Evolutionary conservation across 2,888 invertebrate genomes (phyloP).

Genomic region (Eulithis prunata): DNA sequence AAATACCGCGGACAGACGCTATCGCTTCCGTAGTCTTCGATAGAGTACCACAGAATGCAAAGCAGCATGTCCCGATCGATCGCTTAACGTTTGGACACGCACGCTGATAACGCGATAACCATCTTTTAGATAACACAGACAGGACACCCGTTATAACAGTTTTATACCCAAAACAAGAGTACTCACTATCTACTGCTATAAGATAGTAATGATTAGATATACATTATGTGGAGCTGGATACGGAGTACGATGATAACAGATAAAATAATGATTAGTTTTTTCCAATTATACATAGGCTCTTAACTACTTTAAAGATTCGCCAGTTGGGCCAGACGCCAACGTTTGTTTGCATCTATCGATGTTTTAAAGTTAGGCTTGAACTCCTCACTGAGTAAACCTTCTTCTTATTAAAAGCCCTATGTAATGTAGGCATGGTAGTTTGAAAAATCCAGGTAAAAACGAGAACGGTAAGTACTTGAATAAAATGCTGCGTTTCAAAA

Average conservation of each 20-base stretch:
- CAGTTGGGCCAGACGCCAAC: too few species aligned
- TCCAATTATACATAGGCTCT: background rate
- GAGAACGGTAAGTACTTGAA: background rate
- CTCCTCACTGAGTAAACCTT: too few species aligned
- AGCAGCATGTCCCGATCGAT: conserved; percentile 50
- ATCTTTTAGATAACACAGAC: conserved; percentile 66
- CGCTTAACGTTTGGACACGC: conserved; percentile 62
- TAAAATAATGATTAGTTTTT: background rate
- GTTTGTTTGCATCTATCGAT: too few species aligned
- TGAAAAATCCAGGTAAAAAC: background rate
- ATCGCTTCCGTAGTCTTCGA: conserved; percentile 58
- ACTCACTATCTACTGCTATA: conserved; percentile 46
- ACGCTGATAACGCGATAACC: conserved; percentile 68
- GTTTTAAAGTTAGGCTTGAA: too few species aligned
- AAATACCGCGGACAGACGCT: conserved; percentile 50
- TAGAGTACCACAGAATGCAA: conserved; percentile 37
- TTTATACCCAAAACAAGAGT: conserved; percentile 53
- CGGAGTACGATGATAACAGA: conserved; percentile 3
- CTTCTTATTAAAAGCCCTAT: too few species aligned
- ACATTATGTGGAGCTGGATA: background rate
- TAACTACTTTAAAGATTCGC: background rate
- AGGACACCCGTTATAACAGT: conserved; percentile 50
- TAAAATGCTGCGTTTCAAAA: background rate
- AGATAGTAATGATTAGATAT: background rate
- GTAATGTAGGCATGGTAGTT: too few species aligned